Evolutionary conservation across 2,797 vertebrate species (phyloP).

Genomic region (Carapus acus): DNA sequence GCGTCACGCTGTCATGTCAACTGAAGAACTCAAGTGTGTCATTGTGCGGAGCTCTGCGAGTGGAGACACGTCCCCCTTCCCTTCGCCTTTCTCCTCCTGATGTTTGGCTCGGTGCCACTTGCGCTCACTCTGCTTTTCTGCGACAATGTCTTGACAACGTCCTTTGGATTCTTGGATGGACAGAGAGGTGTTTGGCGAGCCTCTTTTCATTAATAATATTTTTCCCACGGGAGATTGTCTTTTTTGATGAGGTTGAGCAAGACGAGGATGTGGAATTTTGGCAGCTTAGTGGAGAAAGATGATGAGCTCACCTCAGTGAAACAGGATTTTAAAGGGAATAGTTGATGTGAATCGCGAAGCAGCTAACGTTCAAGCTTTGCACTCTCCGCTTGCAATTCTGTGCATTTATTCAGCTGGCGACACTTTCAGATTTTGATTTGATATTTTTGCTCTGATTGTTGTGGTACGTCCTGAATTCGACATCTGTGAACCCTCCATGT

Average conservation of each 20-base stretch:
- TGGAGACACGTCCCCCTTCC: constrained; percentile 16
- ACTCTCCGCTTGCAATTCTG: not conserved
- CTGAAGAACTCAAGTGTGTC: constrained; percentile 21
- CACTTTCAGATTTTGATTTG: not conserved
- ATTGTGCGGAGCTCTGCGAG: constrained; percentile 25
- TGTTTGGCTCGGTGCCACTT: constrained; percentile 33
- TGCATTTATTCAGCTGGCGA: not conserved
- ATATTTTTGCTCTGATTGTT: not conserved
- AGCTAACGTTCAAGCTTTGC: constrained; percentile 15
- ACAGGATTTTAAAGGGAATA: constrained; percentile 39
- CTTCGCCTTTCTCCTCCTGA: constrained; percentile 7
- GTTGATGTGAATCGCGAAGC: constrained; percentile 40
- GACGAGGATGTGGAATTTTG: constrained; percentile 35
- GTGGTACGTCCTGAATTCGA: not conserved
- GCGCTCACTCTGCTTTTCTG: constrained; percentile 21
- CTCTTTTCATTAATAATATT: not conserved
- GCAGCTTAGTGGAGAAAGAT: constrained; percentile 28
- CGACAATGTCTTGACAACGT: constrained; percentile 36
- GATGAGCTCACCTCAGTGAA: constrained; percentile 33
- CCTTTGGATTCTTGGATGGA: constrained; percentile 52
- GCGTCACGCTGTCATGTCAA: constrained; percentile 15
- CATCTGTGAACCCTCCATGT: too few species aligned
- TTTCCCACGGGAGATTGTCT: constrained; percentile 25
- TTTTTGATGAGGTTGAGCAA: constrained; percentile 15
- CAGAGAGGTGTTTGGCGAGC: constrained; percentile 38